phyloP scores from a whole-genome alignment of 2,888 invertebrate genomes.

The Agonopterix arenella region DNA sequence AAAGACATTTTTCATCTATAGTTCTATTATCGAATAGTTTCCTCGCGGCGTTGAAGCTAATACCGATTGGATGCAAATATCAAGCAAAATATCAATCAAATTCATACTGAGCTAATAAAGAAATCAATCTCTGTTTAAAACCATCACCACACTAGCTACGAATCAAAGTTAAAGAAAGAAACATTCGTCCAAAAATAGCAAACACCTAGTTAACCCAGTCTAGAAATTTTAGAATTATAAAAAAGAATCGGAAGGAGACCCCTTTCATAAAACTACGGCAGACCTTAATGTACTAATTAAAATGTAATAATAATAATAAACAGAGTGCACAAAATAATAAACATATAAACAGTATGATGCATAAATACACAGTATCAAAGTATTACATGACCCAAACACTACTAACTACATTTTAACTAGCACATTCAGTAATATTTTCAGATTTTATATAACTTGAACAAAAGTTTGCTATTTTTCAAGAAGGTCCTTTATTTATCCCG shows the following conservation, averaged over 20 bases:
- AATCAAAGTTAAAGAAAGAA: conserved; percentile 9
- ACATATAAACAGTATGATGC: conserved; percentile 32
- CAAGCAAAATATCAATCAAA: no score
- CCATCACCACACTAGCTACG: not conserved
- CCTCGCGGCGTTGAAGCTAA: no score
- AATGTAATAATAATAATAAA: conserved; percentile 48
- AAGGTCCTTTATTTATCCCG: no score
- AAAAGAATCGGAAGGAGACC: conserved; percentile 7
- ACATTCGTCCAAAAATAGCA: conserved; percentile 32
- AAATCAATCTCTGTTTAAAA: not conserved
- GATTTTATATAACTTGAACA: conserved; percentile 26
- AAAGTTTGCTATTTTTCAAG: no score
- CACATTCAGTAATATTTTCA: conserved; percentile 69
- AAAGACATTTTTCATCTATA: no score
- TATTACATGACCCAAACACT: conserved; percentile 28
- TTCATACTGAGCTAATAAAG: not conserved
- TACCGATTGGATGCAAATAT: no score
- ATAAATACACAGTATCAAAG: conserved; percentile 31
- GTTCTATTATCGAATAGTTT: no score
- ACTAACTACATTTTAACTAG: conserved; percentile 64
- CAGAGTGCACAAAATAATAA: conserved; percentile 33
- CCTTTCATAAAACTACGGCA: conserved; percentile 31
- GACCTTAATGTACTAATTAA: conserved; percentile 55
- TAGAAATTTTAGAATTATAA: conserved; percentile 2
- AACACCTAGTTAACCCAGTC: conserved; percentile 28